Evolutionary conservation across 2,888 invertebrate genomes (phyloP), one percentile per base, ranked within the genome.

Genomic region (Chrysina gloriosa): DNA sequence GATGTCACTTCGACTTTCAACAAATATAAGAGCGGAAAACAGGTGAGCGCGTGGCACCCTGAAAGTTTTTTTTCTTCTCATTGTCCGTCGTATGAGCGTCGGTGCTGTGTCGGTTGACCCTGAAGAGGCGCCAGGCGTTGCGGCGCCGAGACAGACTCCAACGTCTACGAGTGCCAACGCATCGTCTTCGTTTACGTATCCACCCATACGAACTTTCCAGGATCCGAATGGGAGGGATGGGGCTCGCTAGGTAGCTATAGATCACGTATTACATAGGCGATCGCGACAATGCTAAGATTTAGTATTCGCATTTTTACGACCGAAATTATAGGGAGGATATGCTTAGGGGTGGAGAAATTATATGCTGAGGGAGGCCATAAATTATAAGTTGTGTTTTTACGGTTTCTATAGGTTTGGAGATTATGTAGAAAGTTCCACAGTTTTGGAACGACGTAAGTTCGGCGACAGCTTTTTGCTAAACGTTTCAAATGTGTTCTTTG

Each of bases 71-170:
- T n/a, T n/a, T n/a, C n/a, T n/a, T n/a, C n/a, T n/a, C n/a, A 45
- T 61, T 61, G 25, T 61, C 25, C 27, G 11, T 25, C 42, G 58
- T 27, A 27, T n/a, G 27, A 42, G 11, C 16, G 31, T 14, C 31
- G 47, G 31, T 25, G 16, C 25, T 21, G 34, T 48, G 23, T 31
- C 23, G 21, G 63, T 23, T 42, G 65, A 65, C 65, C 70, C 68
- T 68, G 65, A 69, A 52, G 29, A 70, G 77, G 75, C 76, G 77
- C 77, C 77, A 71, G 76, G 65, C 73, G 66, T 66, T 69, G 70
- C 75, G 76, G 75, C 77, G 77, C 75, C 77, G 72, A 73, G 74
- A 74, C 75, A 73, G 73, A 71, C 73, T 72, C 68, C 65, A 67
- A 70, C 70, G 65, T 71, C 71, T 72, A 71, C 73, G 70, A 72